Percentiles rank a stretch among this genome's conserved stretches.
phyloP scores from a whole-genome alignment of 1,140 invertebrate genomes.

The Drosophila chauvacae region DNA sequence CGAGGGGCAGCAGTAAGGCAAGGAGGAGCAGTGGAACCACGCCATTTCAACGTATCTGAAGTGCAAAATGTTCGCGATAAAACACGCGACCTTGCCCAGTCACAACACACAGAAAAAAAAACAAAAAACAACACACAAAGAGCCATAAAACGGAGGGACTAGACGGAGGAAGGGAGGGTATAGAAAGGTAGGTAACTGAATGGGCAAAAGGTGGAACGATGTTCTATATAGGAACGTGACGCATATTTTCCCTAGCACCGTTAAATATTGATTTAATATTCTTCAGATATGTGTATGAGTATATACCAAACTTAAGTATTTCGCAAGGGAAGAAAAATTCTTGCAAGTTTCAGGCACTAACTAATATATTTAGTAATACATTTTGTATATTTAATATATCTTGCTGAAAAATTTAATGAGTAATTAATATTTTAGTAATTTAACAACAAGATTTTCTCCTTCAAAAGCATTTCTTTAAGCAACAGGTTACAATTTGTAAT shows the following conservation, averaged over 20 bases:
- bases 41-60: conserved; percentile 66
- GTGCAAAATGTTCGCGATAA: conserved; percentile 70
- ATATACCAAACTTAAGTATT: conserved; percentile 2
- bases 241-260: conserved; percentile 73
- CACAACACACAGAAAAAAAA: conserved; percentile 6
- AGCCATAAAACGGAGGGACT: conserved; percentile 42
- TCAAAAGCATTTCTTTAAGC: no score
- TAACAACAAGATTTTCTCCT: no score
- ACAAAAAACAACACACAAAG: conserved; percentile 20
- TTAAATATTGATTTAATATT: conserved; percentile 78
- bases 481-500: no score
- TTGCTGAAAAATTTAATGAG: no score
- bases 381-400: no score
- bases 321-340: neutral
- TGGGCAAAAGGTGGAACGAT: conserved; percentile 9
- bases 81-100: conserved; percentile 66
- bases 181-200: neutral
- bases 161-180: neutral
- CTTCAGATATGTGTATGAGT: conserved; percentile 28
- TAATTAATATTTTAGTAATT: no score
- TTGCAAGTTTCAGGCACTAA: neutral
- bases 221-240: conserved; percentile 54
- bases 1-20: neutral
- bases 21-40: conserved; percentile 38
- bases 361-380: neutral